Evolutionary conservation across 2,888 invertebrate species (phyloP), one percentile per base, ranked within the genome.

Genomic region (Andricus curvator): DNA sequence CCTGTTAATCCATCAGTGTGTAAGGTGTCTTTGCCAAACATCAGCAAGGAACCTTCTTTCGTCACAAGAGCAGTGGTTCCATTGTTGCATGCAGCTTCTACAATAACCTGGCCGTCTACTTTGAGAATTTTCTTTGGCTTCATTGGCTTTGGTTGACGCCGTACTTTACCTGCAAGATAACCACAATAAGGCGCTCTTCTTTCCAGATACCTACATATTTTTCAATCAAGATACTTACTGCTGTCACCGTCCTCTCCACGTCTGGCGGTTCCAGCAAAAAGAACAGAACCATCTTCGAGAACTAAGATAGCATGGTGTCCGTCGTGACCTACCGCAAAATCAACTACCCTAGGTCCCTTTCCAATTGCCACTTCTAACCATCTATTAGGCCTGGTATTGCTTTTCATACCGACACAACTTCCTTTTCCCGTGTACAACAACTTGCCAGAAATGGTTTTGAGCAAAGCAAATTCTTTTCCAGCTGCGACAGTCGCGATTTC

Each of bases 211-310:
- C 48, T 66, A 41, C 29, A 64, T 62, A 81, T 51, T 68, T 51
- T 37, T 77, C 51, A 44, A 17, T 68, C 6, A 48, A 68, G 77
- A 41, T 66, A 88, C 93, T 91, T 87, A 94, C 95, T 96, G 83
- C 95, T 95, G 90, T 99, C 99, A 0, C 98, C 98, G 92, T 99
- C 99, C 93, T 99, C 99, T 41, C 99, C 99, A 5, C 98, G 94
- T 0, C 97, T 95, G 0, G 99, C 97, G 11, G 97, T 96, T 13
- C 99, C 95, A 68, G 95, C 94, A 93, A 98, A 98, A 91, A 97
- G 96, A 0, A 98, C 98, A 1, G 96, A 95, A 1, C 99, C 99
- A 91, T 98, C 98, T 89, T 99, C 98, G 62, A 98, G 95, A n/a
- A 99, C 95, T 48, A 99, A 93, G 78, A 99, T 94, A 0, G 97